These are phyloP conservation scores for Rotaria macrura DNA, from an alignment of 2,888 invertebrate genomes.

Conservation along the genomic window DNA sequence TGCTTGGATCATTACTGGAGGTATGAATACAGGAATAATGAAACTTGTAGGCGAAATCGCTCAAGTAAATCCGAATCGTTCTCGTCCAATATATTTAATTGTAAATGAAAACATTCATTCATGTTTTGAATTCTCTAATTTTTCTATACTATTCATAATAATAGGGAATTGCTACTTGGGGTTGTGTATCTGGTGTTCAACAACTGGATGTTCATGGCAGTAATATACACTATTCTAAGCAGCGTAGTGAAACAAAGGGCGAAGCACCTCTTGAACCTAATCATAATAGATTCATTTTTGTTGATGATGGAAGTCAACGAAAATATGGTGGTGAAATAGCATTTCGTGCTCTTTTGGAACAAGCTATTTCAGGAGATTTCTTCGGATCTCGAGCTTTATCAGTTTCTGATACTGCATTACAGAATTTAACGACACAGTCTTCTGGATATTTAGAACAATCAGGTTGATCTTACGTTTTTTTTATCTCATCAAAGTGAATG, in stretches of 20 bases:
- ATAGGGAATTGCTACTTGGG: conserved; percentile 49
- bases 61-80: conserved; percentile 33
- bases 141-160: background rate
- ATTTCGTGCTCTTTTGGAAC: conserved; percentile 23
- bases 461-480: background rate
- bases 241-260: background rate
- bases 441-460: background rate
- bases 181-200: conserved; percentile 45
- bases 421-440: background rate
- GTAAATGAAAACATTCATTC: background rate
- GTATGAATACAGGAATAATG: conserved; percentile 31
- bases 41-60: conserved; percentile 37
- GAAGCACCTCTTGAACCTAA: conserved; percentile 46
- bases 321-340: conserved; percentile 45
- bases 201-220: background rate
- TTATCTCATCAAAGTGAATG: no score
- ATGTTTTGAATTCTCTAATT: no score
- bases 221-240: background rate
- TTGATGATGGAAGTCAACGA: conserved; percentile 48
- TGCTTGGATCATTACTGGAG: conserved; percentile 32
- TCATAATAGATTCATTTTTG: conserved; percentile 50
- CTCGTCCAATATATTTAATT: background rate
- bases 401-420: no score
- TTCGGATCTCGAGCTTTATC: background rate
- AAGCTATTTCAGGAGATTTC: background rate